Base-by-base conservation (phyloP, 64 coral and sea anemone genomes). In the Montipora sp. region DNA sequence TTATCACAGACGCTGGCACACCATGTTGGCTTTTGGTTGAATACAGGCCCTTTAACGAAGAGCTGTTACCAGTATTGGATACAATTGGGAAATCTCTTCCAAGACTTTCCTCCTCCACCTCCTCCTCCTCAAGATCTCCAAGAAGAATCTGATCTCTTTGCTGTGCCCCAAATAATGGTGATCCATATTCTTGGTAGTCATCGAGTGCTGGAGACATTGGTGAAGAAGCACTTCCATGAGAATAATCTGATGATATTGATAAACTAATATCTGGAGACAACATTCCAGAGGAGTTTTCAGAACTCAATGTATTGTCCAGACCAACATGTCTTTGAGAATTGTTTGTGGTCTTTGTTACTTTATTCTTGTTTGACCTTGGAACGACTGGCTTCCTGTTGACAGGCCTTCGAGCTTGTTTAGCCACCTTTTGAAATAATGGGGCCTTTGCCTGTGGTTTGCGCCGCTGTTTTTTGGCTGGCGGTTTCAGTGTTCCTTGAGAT, bases 181-280 rank as follows among this genome's bases (percentile, higher is more conserved):
- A 91, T 6, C 83, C 92, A 85, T 94, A 98, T 68, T 91, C 88
- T 51, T 93, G 80, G 4, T 91, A 83, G 73, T 98, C 95, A 20
- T 92, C 95, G n/a, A 98, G 83, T 14, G 47, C 77, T 0, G 91
- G 91, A 18, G 95, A 93, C 27, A 75, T 59, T 11, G 92, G 95
- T 24, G 92, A 92, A 44, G 75, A 47, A 16, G 87, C 89, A 77
- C 89, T 92, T 12, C 83, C 78, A 57, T 98, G 95, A n/a, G 92
- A 98, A 83, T 94, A 98, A 61, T 98, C 95, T 50, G 95, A 94
- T 47, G 92, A 88, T 71, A 98, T 75, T 23, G 87, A 78, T 70
- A 96, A 73, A 60, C 78, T 87, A 51, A 90, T 55, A 53, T 81
- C 80, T 60, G 93, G 93, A 72, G 93, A 94, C 51, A 94, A 78